These are phyloP conservation scores for Meles meles DNA, from an alignment of 2,113 vertebrate species.

Conservation along the genomic window DNA sequence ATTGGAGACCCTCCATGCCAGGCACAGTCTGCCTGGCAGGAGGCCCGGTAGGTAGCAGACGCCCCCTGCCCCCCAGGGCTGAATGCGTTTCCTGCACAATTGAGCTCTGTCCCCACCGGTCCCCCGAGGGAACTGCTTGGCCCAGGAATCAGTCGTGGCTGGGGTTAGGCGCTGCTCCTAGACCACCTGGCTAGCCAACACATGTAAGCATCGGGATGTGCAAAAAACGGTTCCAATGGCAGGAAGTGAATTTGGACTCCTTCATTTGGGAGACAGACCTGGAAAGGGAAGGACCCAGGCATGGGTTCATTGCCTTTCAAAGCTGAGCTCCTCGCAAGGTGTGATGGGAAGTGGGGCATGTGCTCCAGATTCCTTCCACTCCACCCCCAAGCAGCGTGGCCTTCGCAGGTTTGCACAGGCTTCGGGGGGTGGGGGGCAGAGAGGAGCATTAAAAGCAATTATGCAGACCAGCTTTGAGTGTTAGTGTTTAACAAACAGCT, in stretches of 20 bases:
- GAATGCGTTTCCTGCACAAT: background rate
- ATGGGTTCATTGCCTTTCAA: slow-evolving; percentile 36
- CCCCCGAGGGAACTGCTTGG: background rate
- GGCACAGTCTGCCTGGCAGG: slow-evolving; percentile 16
- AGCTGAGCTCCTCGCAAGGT: slow-evolving; percentile 37
- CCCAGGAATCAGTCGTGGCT: background rate
- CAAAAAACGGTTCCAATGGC: background rate
- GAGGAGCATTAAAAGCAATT: slow-evolving; percentile 78
- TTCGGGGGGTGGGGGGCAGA: slow-evolving; percentile 26
- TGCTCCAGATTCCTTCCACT: background rate
- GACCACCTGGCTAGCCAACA: background rate
- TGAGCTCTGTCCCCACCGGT: background rate
- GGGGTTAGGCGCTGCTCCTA: background rate
- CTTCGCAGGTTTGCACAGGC: slow-evolving; percentile 44
- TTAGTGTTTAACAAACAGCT: slow-evolving; percentile 82
- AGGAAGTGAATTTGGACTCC: slow-evolving; percentile 34
- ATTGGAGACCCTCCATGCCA: slow-evolving; percentile 19
- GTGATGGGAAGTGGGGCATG: background rate
- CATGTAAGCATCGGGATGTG: background rate
- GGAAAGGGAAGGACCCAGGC: slow-evolving; percentile 11
- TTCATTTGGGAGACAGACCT: background rate
- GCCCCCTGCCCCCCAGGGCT: background rate
- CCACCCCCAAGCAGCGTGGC: slow-evolving; percentile 37
- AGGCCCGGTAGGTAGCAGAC: background rate
- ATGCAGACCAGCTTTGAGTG: slow-evolving; percentile 69